Conservation (phyloP, 2,113 vertebrate species). For the Alexandromys fortis region DNA sequence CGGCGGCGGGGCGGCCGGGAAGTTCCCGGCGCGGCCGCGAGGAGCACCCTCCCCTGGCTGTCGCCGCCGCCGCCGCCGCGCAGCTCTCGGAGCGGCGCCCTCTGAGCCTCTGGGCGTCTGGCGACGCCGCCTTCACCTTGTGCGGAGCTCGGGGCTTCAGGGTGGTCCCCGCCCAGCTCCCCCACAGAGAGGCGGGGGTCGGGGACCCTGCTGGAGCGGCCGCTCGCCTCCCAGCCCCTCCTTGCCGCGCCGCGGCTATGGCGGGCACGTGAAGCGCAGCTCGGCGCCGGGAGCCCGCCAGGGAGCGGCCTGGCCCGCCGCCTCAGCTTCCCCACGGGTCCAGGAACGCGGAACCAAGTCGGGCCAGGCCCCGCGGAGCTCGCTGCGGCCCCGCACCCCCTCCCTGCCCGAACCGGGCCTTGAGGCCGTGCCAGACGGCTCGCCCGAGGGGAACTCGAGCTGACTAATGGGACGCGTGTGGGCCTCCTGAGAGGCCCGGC, state of each 20-base stretch:
- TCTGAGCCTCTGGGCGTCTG: conserved; percentile 68
- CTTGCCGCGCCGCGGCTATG: conserved; percentile 68
- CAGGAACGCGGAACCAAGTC: conserved; percentile 78
- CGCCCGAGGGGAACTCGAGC: conserved; percentile 86
- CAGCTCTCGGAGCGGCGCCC: conserved; percentile 68
- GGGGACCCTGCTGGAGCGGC: conserved; percentile 71
- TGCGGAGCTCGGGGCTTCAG: conserved; percentile 32
- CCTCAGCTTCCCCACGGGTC: conserved; percentile 70
- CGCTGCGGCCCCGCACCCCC: conserved; percentile 34
- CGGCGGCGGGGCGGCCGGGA: conserved; percentile 73
- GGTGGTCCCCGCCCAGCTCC: conserved; percentile 51
- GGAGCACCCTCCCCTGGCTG: conserved; percentile 75
- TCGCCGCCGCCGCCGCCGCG: conserved; percentile 43
- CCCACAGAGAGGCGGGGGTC: conserved; percentile 48
- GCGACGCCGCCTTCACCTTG: conserved; percentile 15
- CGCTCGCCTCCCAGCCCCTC: not conserved
- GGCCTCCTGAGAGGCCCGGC: conserved; percentile 82
- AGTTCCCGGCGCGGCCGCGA: conserved; percentile 79
- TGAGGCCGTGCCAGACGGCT: conserved; percentile 85
- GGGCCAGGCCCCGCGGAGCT: conserved; percentile 41
- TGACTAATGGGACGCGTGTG: conserved; percentile 85
- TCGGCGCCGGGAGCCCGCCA: conserved; percentile 74
- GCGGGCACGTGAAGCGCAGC: conserved; percentile 79
- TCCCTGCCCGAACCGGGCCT: conserved; percentile 72
- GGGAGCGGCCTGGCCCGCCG: conserved; percentile 76